These are phyloP conservation scores for Semotilus atromaculatus DNA, from an alignment of 2,797 vertebrate genomes.

Conservation along the genomic window DNA sequence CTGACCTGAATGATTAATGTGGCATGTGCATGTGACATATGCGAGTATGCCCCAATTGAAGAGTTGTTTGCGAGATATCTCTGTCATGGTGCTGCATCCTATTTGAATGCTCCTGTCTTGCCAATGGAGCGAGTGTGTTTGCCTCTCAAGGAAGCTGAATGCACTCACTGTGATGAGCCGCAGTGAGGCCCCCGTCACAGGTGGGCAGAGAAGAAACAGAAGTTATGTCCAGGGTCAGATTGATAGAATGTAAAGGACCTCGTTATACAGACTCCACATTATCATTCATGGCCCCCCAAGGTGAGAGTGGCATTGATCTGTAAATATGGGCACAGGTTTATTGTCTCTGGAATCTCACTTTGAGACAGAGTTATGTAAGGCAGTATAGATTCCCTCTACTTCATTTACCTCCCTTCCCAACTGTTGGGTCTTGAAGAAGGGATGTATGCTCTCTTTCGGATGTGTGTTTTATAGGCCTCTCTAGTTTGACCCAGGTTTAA, in stretches of 20 bases:
- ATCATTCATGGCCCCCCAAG: background rate
- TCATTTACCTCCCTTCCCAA: background rate
- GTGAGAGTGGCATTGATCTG: too few species aligned
- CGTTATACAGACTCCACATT: background rate
- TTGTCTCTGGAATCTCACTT: too few species aligned
- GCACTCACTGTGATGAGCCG: background rate
- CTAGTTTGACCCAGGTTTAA: too few species aligned
- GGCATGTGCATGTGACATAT: background rate
- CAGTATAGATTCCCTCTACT: background rate
- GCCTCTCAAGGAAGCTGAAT: background rate
- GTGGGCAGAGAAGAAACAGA: background rate
- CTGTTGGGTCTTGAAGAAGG: background rate
- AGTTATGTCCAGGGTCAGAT: background rate
- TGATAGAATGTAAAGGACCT: background rate
- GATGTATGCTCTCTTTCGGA: too few species aligned
- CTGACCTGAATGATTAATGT: background rate
- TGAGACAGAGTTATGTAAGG: background rate
- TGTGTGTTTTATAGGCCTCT: too few species aligned
- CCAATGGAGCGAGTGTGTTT: too few species aligned
- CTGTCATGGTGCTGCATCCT: too few species aligned
- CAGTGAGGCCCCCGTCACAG: background rate
- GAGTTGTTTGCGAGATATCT: too few species aligned
- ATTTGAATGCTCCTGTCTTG: too few species aligned
- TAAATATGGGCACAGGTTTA: too few species aligned
- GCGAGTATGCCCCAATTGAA: background rate